Evolutionary conservation across 1,140 invertebrate genomes (phyloP).

Genomic region (Triops cancriformis): DNA sequence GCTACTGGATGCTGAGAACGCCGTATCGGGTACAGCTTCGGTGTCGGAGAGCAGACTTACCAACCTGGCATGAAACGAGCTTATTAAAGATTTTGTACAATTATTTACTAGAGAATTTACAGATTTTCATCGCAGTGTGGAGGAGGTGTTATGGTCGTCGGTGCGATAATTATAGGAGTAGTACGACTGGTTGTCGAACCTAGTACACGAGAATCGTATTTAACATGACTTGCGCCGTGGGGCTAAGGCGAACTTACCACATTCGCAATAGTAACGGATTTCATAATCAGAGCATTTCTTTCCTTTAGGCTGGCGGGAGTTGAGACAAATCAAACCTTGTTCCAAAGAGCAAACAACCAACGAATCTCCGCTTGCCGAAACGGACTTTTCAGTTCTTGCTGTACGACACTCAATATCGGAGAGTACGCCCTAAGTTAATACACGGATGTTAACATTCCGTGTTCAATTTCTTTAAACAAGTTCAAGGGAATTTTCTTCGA

Average conservation of each 20-base stretch:
- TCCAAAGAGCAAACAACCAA: constrained; percentile 37
- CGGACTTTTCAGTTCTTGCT: constrained; percentile 27
- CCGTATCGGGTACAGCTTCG: constrained; percentile 43
- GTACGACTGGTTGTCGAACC: constrained; percentile 18
- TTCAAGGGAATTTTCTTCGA: too few species aligned
- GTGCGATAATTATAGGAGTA: constrained; percentile 37
- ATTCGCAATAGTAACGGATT: constrained; percentile 37
- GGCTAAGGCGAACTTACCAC: constrained; percentile 30
- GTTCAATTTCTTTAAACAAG: neutral
- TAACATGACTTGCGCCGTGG: neutral
- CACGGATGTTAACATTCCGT: neutral
- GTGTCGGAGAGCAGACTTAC: constrained; percentile 48
- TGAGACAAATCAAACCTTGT: constrained; percentile 39
- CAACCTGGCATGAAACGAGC: constrained; percentile 29
- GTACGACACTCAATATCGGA: constrained; percentile 34
- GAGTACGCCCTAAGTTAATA: constrained; percentile 31
- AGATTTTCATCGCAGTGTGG: constrained; percentile 41
- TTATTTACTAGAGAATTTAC: constrained; percentile 34
- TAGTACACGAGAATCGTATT: neutral
- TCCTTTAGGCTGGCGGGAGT: constrained; percentile 35
- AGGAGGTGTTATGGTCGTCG: constrained; percentile 45
- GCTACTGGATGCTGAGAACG: constrained; percentile 52
- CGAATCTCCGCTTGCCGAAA: constrained; percentile 30
- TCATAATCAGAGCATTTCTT: constrained; percentile 36
- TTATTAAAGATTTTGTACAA: neutral